Evolutionary conservation across 2,888 invertebrate genomes (phyloP), one percentile per base, ranked within the genome.

Genomic region (Argynnis bischoffii): DNA sequence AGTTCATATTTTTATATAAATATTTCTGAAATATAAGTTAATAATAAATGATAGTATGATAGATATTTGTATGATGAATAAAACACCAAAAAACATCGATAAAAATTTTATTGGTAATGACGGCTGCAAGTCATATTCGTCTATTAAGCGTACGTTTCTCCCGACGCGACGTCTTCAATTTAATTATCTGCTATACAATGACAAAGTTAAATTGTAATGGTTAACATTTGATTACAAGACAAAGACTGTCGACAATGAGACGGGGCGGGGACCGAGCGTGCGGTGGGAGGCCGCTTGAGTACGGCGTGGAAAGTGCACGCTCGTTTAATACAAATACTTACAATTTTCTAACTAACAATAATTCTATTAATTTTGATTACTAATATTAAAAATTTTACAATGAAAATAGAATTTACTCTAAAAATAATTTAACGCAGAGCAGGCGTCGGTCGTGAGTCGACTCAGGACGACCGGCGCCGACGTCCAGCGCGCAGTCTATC

Each of bases 381-480:
- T 91, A 91, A 87, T 90, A 88, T 90, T 85, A 88, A 89, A 89
- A 90, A 90, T 89, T 90, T 88, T 91, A 92, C 92, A 92, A 85
- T 91, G 89, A 92, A 92, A 92, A 92, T 92, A 92, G 92, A 92
- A 85, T 92, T 91, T 86, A 90, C 81, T 92, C 92, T 92, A 92
- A 90, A 92, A 90, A 90, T 92, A 89, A 86, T 87, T 85, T 82
- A 77, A 81, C 84, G 83, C 85, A 76, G 79, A 76, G 80, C 88
- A 77, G 81, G 81, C 88, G 89, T 83, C 91, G 89, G 86, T 86
- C 89, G 90, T 78, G 81, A 86, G 85, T 86, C 84, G 86, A 85
- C 85, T 83, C 82, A 67, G 81, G 79, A 83, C 88, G 88, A 86
- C 86, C 89, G 91, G 83, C 90, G 86, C 80, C 83, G 70, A 89